Evolutionary conservation across 2,888 invertebrate species (phyloP).

Genomic region (Odontocolon sp.): DNA sequence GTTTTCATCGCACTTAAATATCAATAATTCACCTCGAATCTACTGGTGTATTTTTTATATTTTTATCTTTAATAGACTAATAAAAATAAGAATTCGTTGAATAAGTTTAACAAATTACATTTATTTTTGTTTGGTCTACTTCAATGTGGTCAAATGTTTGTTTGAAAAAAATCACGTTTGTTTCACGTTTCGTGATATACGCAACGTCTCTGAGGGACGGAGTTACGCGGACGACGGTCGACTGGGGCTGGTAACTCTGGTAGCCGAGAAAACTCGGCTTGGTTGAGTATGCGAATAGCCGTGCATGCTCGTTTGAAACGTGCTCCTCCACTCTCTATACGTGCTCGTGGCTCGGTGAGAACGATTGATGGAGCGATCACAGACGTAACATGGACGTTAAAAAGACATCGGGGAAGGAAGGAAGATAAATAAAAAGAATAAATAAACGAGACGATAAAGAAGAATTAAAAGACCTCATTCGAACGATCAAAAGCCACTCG

Average conservation of each 20-base stretch:
- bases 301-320: conserved; percentile 50
- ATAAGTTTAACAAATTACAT: neutral
- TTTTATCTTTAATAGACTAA: too few species aligned
- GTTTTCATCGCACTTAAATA: neutral
- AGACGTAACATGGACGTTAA: conserved; percentile 25
- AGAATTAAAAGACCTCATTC: neutral
- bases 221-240: conserved; percentile 59
- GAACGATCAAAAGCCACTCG: neutral
- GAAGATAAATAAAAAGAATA: neutral
- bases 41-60: neutral
- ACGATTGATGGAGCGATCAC: conserved; percentile 31
- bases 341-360: conserved; percentile 30
- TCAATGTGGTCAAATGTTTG: neutral
- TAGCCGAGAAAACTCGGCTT: conserved; percentile 33
- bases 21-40: neutral
- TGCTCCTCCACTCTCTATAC: conserved; percentile 47
- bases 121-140: neutral
- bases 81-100: too few species aligned
- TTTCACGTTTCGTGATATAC: conserved; percentile 21
- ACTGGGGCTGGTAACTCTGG: conserved; percentile 48
- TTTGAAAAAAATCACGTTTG: conserved; percentile 13
- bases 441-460: neutral
- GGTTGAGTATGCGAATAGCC: conserved; percentile 53
- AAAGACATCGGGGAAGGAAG: conserved; percentile 5
- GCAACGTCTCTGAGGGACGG: conserved; percentile 54